These are phyloP conservation scores for Apotomis turbidana DNA, from an alignment of 2,888 invertebrate species.

Conservation along the genomic window DNA sequence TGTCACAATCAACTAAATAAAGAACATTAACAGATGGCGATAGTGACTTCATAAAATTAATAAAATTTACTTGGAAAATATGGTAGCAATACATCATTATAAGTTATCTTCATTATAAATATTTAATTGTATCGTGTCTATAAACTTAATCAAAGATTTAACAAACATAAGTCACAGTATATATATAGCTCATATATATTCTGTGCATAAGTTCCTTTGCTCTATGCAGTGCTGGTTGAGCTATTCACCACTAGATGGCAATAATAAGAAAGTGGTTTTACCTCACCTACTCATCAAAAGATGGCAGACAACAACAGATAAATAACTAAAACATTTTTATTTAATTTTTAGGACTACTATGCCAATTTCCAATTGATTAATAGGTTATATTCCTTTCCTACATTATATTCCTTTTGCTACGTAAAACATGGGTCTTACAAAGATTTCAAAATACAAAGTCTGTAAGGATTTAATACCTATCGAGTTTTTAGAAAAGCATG, in stretches of 20 bases:
- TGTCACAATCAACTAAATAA: not conserved
- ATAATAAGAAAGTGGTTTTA: not conserved
- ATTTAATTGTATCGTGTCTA: not conserved
- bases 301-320: slow-evolving; percentile 46
- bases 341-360: not conserved
- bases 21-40: slow-evolving; percentile 6
- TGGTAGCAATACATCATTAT: too few relatives aligned
- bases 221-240: not conserved
- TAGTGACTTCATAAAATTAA: not conserved
- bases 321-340: too few relatives aligned
- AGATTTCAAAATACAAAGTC: too few relatives aligned
- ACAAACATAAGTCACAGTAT: not conserved
- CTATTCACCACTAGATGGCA: slow-evolving; percentile 32
- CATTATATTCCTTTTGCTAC: too few relatives aligned
- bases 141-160: not conserved
- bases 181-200: too few relatives aligned
- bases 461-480: too few relatives aligned
- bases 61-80: too few relatives aligned
- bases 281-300: slow-evolving; percentile 51
- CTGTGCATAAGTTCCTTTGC: not conserved
- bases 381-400: too few relatives aligned
- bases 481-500: too few relatives aligned
- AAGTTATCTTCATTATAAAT: too few relatives aligned
- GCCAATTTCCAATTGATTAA: too few relatives aligned
- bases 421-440: too few relatives aligned